Evolutionary conservation across 2,797 vertebrate species (phyloP), one percentile per base, ranked within the genome.

Genomic region (Chaetophractus vellerosus): DNA sequence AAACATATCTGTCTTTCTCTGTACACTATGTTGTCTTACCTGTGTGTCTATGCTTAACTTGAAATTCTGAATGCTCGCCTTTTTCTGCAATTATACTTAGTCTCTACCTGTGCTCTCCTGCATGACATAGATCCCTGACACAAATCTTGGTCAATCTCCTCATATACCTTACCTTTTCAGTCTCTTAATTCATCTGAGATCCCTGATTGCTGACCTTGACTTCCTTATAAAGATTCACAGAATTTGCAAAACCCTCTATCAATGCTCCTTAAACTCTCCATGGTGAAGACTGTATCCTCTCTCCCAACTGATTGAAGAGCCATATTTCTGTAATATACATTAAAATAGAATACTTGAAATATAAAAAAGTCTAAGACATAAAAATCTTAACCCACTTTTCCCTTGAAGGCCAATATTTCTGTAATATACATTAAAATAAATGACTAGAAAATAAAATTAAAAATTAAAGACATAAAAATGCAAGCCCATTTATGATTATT

Each of bases 341-440:
- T 31, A 31, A 63, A 74, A 74, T 71, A 69, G 66, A 87, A 15
- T 66, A 81, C 21, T 75, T 4, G 15, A 91, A 57, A 50, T 12
- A 50, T 31, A 75, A 87, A 64, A 82, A 45, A 74, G 41, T 21
- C 78, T 68, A 36, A 6, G 24, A 23, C 12, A 71, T 81, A 19
- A 55, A 79, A 81, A 78, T 6, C 15, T 80, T 5, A 80, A 69
- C 2, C 21, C 21, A 52, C 45, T 55, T 52, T 87, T 55, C 38
- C 14, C 23, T 72, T 64, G 28, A 57, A 57, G 7, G n/a, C 7
- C 18, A 93, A 45, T 48, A 75, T 4, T 83, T 41, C 31, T 57
- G 24, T 41, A 72, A 63, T n/a, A 45, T 21, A 31, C 15, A 72
- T 61, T 64, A 91, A 93, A 69, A 87, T 31, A 92, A 78, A 87